Base-by-base conservation (phyloP, 2,888 invertebrate species). In the Melanophora roralis region DNA sequence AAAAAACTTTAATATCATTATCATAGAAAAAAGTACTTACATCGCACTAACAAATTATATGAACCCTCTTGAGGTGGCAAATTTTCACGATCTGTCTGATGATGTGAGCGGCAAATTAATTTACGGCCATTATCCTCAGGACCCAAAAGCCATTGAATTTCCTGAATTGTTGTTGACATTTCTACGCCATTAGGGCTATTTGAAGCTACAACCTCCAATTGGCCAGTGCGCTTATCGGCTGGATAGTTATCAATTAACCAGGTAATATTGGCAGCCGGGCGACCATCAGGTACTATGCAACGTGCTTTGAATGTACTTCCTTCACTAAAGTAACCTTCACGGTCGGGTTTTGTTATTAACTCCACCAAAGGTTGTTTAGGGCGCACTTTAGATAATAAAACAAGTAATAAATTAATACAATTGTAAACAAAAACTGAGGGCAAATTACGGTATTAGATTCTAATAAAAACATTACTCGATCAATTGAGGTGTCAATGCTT, bases 231-330 rank as follows among this genome's bases (percentile, higher is more conserved):
- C 7, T 91, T 91, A 1, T 91, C 89, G 23, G 95, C 90, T 0
- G 91, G 92, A 77, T 93, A 92, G 49, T 94, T 92, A 84, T 93
- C 94, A 53, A 95, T 88, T 84, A 90, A 93, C 93, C 95, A 94
- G n/a, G 92, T 91, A 82, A 96, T 93, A 84, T 93, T 95, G 0
- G 95, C 95, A 0, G 93, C 93, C 0, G 96, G 96, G 84, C 95
- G 91, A 4, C 95, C 95, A 78, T 93, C 92, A 60, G 92, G 90
- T 0, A 94, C 94, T 43, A 92, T 89, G 88, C 96, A 96, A 77
- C 92, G 92, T 0, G 94, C 94, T 83, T 90, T 89, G 85, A 95
- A 91, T 14, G 89, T 89, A 16, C 93, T 93, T 2, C 93, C 93
- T 62, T 93, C 93, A 83, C 81, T 57, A 65, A 86, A 89, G 76